These are phyloP conservation scores for Tribolium freemani DNA, from an alignment of 2,888 invertebrate species.

Conservation along the genomic window DNA sequence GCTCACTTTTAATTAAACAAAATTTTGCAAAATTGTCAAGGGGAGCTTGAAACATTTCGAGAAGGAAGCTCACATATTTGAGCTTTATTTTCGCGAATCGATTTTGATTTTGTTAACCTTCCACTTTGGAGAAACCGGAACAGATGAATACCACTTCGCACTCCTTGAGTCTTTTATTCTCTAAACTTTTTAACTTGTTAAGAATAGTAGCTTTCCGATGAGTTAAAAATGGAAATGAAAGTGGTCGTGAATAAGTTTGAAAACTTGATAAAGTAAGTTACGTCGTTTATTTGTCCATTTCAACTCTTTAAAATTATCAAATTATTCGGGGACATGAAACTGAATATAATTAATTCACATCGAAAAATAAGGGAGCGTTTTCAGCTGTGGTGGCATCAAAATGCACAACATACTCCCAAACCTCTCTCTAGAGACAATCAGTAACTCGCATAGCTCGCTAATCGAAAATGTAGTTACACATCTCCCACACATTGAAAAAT, in stretches of 20 bases:
- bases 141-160: background rate
- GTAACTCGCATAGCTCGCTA: background rate
- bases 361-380: no score
- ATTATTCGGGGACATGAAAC: background rate
- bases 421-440: slow-evolving; percentile 16
- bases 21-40: background rate
- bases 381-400: background rate
- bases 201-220: background rate
- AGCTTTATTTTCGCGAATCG: background rate
- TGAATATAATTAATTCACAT: no score
- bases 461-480: slow-evolving; percentile 26
- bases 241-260: background rate
- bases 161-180: background rate
- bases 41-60: background rate
- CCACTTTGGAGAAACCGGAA: background rate
- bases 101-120: background rate
- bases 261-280: background rate
- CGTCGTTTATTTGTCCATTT: background rate
- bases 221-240: background rate
- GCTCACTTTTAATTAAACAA: slow-evolving; percentile 3
- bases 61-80: background rate
- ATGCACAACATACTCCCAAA: background rate
- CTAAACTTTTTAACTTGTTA: background rate
- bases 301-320: background rate
- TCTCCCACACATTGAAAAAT: slow-evolving; percentile 1